These are phyloP conservation scores for Echeneis naucrates DNA, from an alignment of 2,797 vertebrate genomes.

Conservation along the genomic window DNA sequence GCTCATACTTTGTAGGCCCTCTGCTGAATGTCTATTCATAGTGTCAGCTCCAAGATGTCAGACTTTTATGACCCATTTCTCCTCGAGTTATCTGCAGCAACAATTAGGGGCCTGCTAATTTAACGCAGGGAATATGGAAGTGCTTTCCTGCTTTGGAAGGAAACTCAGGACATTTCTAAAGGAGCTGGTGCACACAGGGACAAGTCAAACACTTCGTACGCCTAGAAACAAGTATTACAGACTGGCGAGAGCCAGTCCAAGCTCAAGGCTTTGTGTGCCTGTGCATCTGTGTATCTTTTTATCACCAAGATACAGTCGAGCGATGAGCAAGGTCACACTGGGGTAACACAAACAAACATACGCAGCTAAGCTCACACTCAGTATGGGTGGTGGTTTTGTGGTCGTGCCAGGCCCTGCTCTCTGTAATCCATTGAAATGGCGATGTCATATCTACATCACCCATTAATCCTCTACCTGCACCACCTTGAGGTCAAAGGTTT, in stretches of 20 bases:
- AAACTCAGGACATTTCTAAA: conserved; percentile 16
- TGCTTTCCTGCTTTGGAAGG: conserved; percentile 58
- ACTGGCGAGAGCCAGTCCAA: conserved; percentile 14
- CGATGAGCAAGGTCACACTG: conserved; percentile 35
- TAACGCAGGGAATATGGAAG: conserved; percentile 57
- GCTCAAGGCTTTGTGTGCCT: conserved; percentile 4
- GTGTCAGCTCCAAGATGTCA: conserved; percentile 75
- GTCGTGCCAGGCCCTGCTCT: conserved; percentile 59
- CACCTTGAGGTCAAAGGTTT: conserved; percentile 38
- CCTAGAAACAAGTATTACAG: conserved; percentile 3
- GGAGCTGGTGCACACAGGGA: conserved; percentile 12
- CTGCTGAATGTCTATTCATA: conserved; percentile 80
- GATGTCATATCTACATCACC: conserved; percentile 51
- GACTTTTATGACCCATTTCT: conserved; percentile 74
- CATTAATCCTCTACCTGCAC: conserved; percentile 32
- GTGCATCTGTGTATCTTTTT: conserved; percentile 17
- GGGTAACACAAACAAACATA: conserved; percentile 38
- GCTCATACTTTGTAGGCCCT: conserved; percentile 73
- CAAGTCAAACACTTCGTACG: conserved; percentile 36
- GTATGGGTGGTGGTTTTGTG: conserved; percentile 33
- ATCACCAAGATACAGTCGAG: not conserved
- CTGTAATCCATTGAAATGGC: conserved; percentile 44
- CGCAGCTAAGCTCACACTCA: conserved; percentile 9
- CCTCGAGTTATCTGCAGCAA: conserved; percentile 75
- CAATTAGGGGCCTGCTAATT: conserved; percentile 70